phyloP scores from a whole-genome alignment of 2,888 invertebrate species.

The Tolmerus cingulatus region DNA sequence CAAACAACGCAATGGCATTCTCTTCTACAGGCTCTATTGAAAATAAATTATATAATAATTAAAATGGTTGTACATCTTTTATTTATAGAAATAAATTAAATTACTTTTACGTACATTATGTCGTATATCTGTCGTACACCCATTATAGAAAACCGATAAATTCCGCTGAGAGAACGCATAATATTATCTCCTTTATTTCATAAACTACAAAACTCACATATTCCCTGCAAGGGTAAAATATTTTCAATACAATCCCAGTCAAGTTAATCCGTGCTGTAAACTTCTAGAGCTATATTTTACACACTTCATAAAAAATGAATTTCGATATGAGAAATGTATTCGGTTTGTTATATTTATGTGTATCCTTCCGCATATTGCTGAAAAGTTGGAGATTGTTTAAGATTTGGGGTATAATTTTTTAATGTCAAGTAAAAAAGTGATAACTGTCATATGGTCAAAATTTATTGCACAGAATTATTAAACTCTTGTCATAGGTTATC shows the following conservation, averaged over 20 bases:
- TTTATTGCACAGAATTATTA: background rate
- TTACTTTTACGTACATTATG: too few species aligned
- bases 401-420: too few species aligned
- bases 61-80: too few species aligned
- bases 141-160: background rate
- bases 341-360: background rate
- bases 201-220: background rate
- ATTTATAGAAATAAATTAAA: too few species aligned
- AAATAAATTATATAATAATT: too few species aligned
- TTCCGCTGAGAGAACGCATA: background rate
- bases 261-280: background rate
- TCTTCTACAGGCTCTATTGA: too few species aligned
- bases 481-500: background rate
- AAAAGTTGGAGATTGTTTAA: background rate
- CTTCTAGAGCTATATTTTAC: background rate
- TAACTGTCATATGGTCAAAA: too few species aligned
- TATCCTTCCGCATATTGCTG: background rate
- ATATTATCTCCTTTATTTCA: background rate
- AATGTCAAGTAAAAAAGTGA: too few species aligned
- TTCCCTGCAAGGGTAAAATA: background rate
- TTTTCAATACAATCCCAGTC: background rate
- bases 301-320: background rate
- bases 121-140: too few species aligned
- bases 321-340: background rate
- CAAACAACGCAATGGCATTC: too few species aligned